These are phyloP conservation scores for Dromiciops gliroides DNA, from an alignment of 2,113 vertebrate species.

Conservation along the genomic window DNA sequence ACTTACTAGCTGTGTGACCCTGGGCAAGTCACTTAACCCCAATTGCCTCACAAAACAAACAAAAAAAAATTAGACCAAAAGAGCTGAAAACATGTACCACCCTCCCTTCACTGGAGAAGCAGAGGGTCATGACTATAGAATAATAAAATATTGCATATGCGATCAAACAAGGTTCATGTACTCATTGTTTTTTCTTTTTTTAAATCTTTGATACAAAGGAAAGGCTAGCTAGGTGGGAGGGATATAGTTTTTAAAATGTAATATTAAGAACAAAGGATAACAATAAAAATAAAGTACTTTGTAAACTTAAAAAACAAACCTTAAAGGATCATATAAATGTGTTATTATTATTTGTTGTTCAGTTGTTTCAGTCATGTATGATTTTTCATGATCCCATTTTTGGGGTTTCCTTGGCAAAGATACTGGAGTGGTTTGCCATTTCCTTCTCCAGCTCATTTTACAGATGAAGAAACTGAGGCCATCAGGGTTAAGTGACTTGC, in stretches of 20 bases:
- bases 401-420: too few relatives aligned
- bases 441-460: neutral
- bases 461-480: neutral
- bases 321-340: neutral
- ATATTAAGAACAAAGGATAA: neutral
- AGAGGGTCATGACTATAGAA: neutral
- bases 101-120: neutral
- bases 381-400: neutral
- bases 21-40: too few relatives aligned
- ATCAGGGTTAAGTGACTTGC: too few relatives aligned
- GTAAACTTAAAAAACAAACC: neutral
- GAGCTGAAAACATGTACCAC: too few relatives aligned
- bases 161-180: neutral
- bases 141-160: neutral
- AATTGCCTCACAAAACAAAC: too few relatives aligned
- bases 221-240: neutral
- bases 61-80: neutral
- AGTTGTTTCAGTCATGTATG: neutral
- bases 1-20: too few relatives aligned
- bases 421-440: neutral
- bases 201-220: neutral
- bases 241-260: neutral
- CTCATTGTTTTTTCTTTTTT: neutral
- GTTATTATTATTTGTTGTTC: neutral
- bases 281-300: neutral